Base-by-base conservation (phyloP, 2,888 invertebrate genomes). In the Drosophila mimica region DNA sequence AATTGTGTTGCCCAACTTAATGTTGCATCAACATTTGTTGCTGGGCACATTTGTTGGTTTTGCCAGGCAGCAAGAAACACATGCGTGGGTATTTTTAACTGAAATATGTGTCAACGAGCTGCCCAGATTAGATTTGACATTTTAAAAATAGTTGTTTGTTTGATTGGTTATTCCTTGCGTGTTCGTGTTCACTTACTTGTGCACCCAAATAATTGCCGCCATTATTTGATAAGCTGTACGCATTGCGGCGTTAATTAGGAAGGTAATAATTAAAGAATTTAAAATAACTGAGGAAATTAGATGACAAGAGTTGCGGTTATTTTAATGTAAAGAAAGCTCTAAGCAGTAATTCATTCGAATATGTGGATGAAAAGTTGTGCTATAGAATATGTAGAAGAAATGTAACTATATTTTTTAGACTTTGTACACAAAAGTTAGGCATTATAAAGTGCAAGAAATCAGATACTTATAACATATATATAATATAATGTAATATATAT, bases 1-100 rank as follows among this genome's bases (percentile, higher is more conserved):
- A n/a, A 4, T 20, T 17, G 33, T 49, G 54, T 64, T 58, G 31
- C n/a, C 15, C 51, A 63, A 28, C 25, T 13, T 7, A 40, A 38
- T 82, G 81, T 67, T 78, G 78, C 68, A 7, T 30, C 53, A 78
- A 64, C 76, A 86, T 64, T 40, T 70, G 70, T 53, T 82, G 81
- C 76, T 60, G 8, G 71, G 52, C 71, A 71, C 76, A 75, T 71
- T 67, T 36, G 15, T 13, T 43, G 38, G 2, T 8, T 48, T 43
- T 64, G 66, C 17, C 79, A 78, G 70, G 78, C 74, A 56, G 52
- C 78, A 74, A 56, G 51, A 65, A 33, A 15, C 20, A 68, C 58
- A 70, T 62, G 65, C 64, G 72, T 77, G 63, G 65, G 66, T 51
- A 66, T 49, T 70, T 61, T 48, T 25, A n/a, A 30, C 51, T 31